A percentile compares a stretch with the other conserved stretches of the same genome.
These are phyloP conservation scores for Aegotheles bennettii DNA, from an alignment of 2,113 vertebrate genomes.

Conservation along the genomic window DNA sequence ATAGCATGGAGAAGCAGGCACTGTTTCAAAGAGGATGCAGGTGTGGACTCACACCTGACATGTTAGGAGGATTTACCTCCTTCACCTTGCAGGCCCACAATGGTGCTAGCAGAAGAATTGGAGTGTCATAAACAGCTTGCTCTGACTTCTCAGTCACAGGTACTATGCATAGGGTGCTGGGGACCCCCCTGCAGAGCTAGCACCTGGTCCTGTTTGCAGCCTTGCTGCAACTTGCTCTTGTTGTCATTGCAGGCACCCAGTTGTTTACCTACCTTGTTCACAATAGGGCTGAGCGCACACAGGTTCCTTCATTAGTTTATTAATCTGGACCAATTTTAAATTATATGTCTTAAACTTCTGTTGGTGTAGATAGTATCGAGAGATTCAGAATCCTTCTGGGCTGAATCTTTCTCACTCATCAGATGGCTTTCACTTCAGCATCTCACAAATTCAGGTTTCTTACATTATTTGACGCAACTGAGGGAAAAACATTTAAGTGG, in stretches of 20 bases:
- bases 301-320: background rate
- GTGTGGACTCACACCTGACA: slow-evolving; percentile 25
- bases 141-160: accelerated
- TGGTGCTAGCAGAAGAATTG: background rate
- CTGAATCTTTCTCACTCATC: background rate
- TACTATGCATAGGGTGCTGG: background rate
- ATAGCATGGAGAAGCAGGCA: background rate
- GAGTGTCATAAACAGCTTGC: background rate
- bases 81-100: background rate
- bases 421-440: background rate
- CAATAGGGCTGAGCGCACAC: background rate
- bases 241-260: background rate
- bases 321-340: background rate
- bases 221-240: background rate
- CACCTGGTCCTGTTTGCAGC: background rate
- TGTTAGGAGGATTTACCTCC: background rate
- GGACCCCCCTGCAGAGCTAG: background rate
- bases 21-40: background rate
- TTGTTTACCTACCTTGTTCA: accelerated
- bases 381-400: background rate
- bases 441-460: background rate
- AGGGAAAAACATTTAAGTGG: background rate
- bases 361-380: background rate
- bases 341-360: background rate
- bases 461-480: background rate